Evolutionary conservation across 2,113 vertebrate genomes (phyloP), one percentile per base, ranked within the genome.

Genomic region (Burhinus oedicnemus): DNA sequence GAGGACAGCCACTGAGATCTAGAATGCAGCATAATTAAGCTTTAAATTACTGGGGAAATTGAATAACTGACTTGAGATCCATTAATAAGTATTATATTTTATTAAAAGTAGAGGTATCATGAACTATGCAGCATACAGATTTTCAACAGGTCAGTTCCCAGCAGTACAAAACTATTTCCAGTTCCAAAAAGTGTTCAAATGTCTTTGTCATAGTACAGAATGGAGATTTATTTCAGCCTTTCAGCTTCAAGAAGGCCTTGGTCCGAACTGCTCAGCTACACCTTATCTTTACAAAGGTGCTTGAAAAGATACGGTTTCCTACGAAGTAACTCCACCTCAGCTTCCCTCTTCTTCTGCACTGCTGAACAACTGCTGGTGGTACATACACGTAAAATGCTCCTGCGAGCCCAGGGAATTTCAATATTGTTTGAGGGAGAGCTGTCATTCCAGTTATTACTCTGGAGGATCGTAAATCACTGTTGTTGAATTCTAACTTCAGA

Each of bases 21-120:
- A 90, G 84, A 93, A 94, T 79, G 74, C 27, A 85, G 84, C 27
- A 85, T 80, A 96, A 97, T 96, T 96, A 96, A 93, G 89, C 61
- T 72, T 90, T 94, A 95, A 96, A 95, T 95, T 95, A 94, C 66
- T 38, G 23, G 7, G 44, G 26, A 95, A 96, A 97, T 57, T 85
- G 57, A 95, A 87, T 90, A 95, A 90, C 71, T 88, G 87, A 82
- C 92, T 76, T 75, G 80, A 97, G 93, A 94, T 91, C 61, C 91
- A 94, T 93, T 93, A 96, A 65, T 85, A 95, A 94, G 89, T 79
- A 82, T 76, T 91, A 72, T 76, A 94, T 93, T 93, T 93, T 87
- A 96, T 90, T 94, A 93, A 87, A 90, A 87, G 66, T 42, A 87
- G 65, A 95, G 25, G 36, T 91, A 87, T 85, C 81, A 65, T 79